phyloP scores from a whole-genome alignment of 2,797 vertebrate species.

The Chiroxiphia lanceolata region DNA sequence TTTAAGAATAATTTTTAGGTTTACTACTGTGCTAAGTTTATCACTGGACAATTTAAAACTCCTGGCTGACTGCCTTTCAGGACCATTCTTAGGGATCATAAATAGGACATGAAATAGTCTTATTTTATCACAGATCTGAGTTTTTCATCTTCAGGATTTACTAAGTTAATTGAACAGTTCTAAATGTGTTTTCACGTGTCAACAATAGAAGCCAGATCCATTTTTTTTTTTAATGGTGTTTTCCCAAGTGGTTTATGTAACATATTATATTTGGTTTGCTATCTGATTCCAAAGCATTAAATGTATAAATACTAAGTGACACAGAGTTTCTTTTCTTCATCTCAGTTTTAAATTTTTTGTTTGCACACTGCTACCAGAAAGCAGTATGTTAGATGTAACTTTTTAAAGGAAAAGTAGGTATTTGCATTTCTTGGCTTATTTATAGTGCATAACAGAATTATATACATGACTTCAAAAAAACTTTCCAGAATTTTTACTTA shows the following conservation, averaged over 20 bases:
- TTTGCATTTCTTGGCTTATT: background rate
- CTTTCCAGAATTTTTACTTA: background rate
- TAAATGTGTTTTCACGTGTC: background rate
- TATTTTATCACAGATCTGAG: background rate
- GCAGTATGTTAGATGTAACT: background rate
- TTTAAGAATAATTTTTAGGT: background rate
- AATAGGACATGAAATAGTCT: background rate
- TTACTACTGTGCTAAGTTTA: background rate
- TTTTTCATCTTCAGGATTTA: background rate
- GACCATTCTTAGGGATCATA: background rate
- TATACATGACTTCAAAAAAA: background rate
- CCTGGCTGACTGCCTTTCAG: background rate
- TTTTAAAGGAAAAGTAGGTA: background rate
- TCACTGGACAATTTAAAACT: background rate
- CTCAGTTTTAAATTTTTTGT: background rate
- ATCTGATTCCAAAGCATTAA: background rate
- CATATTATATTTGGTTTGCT: background rate
- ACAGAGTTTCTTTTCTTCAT: background rate
- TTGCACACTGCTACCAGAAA: background rate
- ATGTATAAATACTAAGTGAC: background rate
- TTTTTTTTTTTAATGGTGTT: background rate
- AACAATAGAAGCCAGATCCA: background rate
- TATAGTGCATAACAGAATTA: background rate
- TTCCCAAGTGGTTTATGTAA: background rate
- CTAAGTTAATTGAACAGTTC: background rate